Evolutionary conservation across 1,140 invertebrate species (phyloP).

Genomic region (Drosophila ohnishii): DNA sequence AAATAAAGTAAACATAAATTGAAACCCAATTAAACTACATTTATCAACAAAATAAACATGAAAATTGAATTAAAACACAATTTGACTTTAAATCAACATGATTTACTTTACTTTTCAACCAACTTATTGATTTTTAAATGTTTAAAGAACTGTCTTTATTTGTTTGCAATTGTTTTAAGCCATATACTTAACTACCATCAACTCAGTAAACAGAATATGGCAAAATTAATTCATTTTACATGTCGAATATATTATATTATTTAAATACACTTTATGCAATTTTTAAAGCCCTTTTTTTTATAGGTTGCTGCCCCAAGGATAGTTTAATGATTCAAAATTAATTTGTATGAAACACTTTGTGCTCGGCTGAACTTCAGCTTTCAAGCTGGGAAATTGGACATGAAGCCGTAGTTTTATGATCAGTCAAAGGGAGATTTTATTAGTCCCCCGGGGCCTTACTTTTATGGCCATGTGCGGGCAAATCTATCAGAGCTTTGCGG

Average conservation of each 20-base stretch:
- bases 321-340: conserved; percentile 39
- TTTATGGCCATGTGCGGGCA: conserved; percentile 61
- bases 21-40: not conserved
- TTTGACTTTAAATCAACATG: not conserved
- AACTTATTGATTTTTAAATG: not conserved
- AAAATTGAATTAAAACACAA: not conserved
- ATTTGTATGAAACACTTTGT: conserved; percentile 35
- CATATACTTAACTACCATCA: not conserved
- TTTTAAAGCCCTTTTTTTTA: not conserved
- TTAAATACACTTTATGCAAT: not conserved
- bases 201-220: not conserved
- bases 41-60: not conserved
- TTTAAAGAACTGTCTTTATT: not conserved
- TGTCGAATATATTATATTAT: not conserved
- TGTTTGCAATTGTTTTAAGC: not conserved
- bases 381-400: conserved; percentile 18
- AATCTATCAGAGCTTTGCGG: conserved; percentile 72
- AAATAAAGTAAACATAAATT: not conserved
- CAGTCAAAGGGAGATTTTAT: conserved; percentile 60
- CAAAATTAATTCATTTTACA: not conserved
- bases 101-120: not conserved
- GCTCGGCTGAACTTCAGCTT: conserved; percentile 5
- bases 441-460: conserved; percentile 41
- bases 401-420: conserved; percentile 50
- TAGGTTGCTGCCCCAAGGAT: not conserved